A percentile compares a stretch with the other conserved stretches of the same genome.
Conservation (phyloP, 1,140 invertebrate species). For the Trichogramma pretiosum region DNA sequence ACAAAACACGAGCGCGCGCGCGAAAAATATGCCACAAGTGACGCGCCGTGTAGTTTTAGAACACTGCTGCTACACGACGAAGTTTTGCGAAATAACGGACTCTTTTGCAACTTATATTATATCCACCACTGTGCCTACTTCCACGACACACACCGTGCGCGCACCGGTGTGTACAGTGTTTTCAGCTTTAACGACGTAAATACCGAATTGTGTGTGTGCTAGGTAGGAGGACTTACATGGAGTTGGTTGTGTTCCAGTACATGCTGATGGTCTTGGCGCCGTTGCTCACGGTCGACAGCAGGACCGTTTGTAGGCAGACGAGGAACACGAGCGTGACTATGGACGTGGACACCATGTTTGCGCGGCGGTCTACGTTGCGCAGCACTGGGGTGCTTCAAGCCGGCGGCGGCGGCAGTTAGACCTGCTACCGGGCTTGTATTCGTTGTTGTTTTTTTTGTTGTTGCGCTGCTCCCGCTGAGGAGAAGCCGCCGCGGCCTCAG, state of each 20-base stretch:
- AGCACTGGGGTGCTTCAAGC: too few species aligned
- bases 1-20: background rate
- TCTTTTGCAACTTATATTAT: too few species aligned
- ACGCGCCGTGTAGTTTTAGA: too few species aligned
- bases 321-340: slow-evolving; percentile 62
- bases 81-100: background rate
- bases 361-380: slow-evolving; percentile 17
- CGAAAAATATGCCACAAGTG: background rate
- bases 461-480: too few species aligned
- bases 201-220: too few species aligned
- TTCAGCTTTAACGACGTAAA: too few species aligned
- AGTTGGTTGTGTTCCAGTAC: slow-evolving; percentile 80
- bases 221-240: slow-evolving; percentile 54
- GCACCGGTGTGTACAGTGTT: background rate
- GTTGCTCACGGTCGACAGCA: slow-evolving; percentile 63
- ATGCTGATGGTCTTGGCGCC: slow-evolving; percentile 75
- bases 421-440: slow-evolving; percentile 6
- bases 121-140: background rate
- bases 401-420: background rate
- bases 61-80: background rate
- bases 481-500: too few species aligned
- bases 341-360: slow-evolving; percentile 50
- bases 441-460: too few species aligned
- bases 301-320: slow-evolving; percentile 67
- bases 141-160: background rate